Percentiles rank a stretch among this genome's conserved stretches.
Evolutionary conservation across 2,797 vertebrate genomes (phyloP).

Genomic region (Mionectes olivaceus): DNA sequence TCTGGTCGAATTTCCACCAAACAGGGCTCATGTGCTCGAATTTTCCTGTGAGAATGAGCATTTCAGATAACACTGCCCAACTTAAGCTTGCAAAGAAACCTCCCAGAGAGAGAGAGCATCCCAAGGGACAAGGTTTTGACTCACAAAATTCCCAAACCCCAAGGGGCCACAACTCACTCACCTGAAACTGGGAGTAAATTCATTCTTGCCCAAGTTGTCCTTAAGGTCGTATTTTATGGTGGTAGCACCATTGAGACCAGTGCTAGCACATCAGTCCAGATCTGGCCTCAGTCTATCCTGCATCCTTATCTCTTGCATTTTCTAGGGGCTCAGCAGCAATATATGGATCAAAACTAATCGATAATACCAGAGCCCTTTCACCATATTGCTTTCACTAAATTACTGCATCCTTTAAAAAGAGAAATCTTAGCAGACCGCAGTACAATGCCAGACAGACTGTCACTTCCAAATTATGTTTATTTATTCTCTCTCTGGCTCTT

Average conservation of each 20-base stretch:
- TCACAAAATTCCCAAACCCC: not conserved
- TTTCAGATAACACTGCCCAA: not conserved
- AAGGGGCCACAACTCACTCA: not conserved
- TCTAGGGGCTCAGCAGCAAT: not conserved
- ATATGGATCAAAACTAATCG: constrained; percentile 17
- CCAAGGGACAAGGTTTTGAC: not conserved
- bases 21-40: not conserved
- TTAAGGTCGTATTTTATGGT: not conserved
- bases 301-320: not conserved
- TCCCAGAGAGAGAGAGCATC: not conserved
- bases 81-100: not conserved
- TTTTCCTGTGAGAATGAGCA: not conserved
- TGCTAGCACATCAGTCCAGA: rapidly evolving
- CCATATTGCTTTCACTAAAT: constrained; percentile 42
- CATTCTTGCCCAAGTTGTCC: not conserved
- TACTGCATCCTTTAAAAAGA: constrained; percentile 37
- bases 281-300: not conserved
- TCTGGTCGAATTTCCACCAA: not conserved
- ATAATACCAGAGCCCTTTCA: constrained; percentile 20
- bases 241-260: rapidly evolving
- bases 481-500: constrained; percentile 66
- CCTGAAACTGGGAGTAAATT: not conserved
- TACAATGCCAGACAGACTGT: constrained; percentile 59
- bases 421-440: constrained; percentile 9
- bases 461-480: constrained; percentile 62